These are phyloP conservation scores for Lanistes nyassanus DNA, from an alignment of 1,140 invertebrate genomes.

Conservation along the genomic window DNA sequence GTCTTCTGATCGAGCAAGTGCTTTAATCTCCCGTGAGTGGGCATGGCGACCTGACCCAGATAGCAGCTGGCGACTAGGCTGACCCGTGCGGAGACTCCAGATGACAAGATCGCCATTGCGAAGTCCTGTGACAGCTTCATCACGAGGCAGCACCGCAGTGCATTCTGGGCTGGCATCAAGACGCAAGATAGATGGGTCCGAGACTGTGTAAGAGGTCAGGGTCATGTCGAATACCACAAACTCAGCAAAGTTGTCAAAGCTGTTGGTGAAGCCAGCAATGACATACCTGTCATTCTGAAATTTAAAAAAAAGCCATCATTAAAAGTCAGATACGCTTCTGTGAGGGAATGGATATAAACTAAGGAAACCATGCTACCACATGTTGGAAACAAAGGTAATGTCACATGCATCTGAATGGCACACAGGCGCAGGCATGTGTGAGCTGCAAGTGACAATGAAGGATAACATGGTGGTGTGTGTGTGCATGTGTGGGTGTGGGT, in stretches of 20 bases:
- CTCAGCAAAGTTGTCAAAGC: conserved; percentile 63
- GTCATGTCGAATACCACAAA: conserved; percentile 66
- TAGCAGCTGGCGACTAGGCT: conserved; percentile 57
- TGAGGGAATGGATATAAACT: no score
- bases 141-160: conserved; percentile 61
- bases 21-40: conserved; percentile 61
- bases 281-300: conserved; percentile 58
- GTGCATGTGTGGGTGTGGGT: no score
- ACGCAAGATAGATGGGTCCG: conserved; percentile 57
- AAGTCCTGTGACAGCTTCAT: conserved; percentile 66
- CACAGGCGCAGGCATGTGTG: no score
- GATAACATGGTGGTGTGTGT: no score
- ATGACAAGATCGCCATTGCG: conserved; percentile 64
- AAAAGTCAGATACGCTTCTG: no score
- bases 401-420: no score
- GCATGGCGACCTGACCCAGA: conserved; percentile 52
- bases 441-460: no score
- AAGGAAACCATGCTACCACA: no score
- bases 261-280: conserved; percentile 63
- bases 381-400: no score
- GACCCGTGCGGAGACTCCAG: conserved; percentile 62
- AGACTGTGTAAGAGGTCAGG: conserved; percentile 50
- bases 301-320: neutral
- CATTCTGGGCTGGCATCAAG: conserved; percentile 62
- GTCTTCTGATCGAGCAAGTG: conserved; percentile 60